Percentiles rank a stretch among this genome's conserved stretches.
phyloP scores from a whole-genome alignment of 2,113 vertebrate species.

The Eolophus roseicapilla region DNA sequence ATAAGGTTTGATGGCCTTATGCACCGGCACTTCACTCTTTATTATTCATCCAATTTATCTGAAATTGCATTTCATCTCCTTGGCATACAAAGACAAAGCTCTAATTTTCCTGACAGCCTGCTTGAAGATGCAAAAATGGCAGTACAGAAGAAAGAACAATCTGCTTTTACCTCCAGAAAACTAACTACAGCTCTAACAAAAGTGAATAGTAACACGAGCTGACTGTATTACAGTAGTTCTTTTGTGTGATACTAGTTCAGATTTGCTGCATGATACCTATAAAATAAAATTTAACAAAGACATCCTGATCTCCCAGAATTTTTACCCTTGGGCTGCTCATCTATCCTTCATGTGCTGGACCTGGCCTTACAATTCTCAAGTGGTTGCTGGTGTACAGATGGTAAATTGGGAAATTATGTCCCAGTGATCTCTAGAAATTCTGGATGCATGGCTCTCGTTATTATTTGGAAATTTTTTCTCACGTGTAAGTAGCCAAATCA shows the following conservation, averaged over 20 bases:
- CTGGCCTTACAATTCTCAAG: neutral
- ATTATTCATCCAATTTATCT: constrained; percentile 50
- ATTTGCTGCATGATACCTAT: neutral
- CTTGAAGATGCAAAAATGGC: neutral
- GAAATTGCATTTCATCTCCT: constrained; percentile 33
- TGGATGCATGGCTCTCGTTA: neutral
- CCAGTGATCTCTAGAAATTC: neutral
- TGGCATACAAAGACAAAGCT: neutral
- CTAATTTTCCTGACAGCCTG: constrained; percentile 12
- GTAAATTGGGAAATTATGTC: neutral
- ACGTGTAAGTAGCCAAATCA: neutral
- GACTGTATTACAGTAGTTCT: neutral
- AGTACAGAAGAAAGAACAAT: neutral
- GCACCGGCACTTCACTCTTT: constrained; percentile 9
- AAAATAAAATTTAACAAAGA: neutral
- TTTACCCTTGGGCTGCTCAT: neutral
- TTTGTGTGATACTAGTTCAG: neutral
- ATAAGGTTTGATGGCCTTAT: constrained; percentile 25
- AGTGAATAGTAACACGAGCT: neutral
- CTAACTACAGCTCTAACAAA: neutral
- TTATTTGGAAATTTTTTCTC: neutral
- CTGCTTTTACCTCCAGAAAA: neutral
- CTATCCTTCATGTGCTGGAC: neutral
- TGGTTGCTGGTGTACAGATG: neutral
- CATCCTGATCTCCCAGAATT: neutral